Evolutionary conservation across 2,113 vertebrate genomes (phyloP).

Genomic region (Sigmodon hispidus): DNA sequence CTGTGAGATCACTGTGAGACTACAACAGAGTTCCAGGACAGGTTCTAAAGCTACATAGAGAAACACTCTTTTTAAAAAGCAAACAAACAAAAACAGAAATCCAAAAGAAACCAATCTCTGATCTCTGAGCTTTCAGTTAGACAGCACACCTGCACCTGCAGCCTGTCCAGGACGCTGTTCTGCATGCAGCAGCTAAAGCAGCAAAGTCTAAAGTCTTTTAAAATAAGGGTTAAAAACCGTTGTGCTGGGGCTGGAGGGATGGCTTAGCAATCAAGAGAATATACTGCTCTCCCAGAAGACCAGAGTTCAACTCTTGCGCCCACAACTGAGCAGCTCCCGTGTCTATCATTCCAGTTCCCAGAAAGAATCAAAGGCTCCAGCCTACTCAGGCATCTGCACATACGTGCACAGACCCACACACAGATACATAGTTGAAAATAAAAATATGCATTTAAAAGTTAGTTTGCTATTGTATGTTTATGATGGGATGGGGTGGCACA

Average conservation of each 20-base stretch:
- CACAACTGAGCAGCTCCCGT: background rate
- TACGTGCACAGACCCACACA: background rate
- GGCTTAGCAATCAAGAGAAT: background rate
- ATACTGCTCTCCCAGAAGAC: background rate
- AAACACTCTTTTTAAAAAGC: too few relatives aligned
- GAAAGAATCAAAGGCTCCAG: background rate
- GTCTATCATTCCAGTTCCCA: background rate
- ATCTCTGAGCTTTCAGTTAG: background rate
- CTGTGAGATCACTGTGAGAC: too few relatives aligned
- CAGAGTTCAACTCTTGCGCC: background rate
- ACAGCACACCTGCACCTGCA: rapidly evolving
- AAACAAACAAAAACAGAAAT: too few relatives aligned
- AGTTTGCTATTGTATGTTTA: background rate
- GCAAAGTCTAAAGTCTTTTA: background rate
- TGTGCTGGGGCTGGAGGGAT: background rate
- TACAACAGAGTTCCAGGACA: too few relatives aligned
- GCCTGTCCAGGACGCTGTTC: background rate
- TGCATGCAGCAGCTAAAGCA: background rate
- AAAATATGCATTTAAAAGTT: background rate
- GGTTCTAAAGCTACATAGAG: too few relatives aligned
- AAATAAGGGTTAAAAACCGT: background rate
- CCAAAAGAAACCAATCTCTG: background rate
- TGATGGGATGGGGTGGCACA: background rate
- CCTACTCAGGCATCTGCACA: background rate
- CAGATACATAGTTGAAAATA: background rate